Evolutionary conservation across 2,797 vertebrate genomes (phyloP).

Genomic region (Sebastes dallii): DNA sequence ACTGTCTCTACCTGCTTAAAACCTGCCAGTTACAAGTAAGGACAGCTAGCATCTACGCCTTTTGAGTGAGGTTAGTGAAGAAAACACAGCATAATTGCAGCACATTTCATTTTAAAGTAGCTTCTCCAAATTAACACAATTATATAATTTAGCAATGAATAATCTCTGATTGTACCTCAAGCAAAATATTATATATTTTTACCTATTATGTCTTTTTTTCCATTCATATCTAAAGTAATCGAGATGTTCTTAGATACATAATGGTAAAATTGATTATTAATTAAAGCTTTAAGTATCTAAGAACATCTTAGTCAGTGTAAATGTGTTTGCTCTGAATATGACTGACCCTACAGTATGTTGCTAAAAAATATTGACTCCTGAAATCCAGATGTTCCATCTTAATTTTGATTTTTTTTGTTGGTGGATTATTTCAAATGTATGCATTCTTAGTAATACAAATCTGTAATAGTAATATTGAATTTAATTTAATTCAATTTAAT

Average conservation of each 20-base stretch:
- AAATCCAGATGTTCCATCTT: neutral
- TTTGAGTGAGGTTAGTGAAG: constrained; percentile 1
- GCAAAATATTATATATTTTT: neutral
- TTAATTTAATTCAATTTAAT: neutral
- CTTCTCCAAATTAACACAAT: constrained; percentile 7
- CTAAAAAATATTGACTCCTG: neutral
- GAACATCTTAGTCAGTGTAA: neutral
- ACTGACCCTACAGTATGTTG: neutral
- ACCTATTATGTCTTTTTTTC: neutral
- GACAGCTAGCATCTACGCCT: constrained; percentile 12
- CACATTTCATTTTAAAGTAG: constrained; percentile 2
- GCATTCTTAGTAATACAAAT: neutral
- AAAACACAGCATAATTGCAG: constrained; percentile 2
- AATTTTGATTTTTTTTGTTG: neutral
- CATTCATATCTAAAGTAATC: neutral
- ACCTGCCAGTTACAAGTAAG: constrained; percentile 18
- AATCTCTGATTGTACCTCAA: neutral
- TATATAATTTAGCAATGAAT: neutral
- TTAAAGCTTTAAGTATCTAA: neutral
- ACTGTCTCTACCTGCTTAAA: constrained; percentile 56
- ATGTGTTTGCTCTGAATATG: neutral
- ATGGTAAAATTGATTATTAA: neutral
- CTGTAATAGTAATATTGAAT: neutral
- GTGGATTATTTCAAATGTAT: neutral
- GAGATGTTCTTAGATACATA: neutral